Conservation (phyloP, 1,140 invertebrate species). For the Globodera ellingtonae region DNA sequence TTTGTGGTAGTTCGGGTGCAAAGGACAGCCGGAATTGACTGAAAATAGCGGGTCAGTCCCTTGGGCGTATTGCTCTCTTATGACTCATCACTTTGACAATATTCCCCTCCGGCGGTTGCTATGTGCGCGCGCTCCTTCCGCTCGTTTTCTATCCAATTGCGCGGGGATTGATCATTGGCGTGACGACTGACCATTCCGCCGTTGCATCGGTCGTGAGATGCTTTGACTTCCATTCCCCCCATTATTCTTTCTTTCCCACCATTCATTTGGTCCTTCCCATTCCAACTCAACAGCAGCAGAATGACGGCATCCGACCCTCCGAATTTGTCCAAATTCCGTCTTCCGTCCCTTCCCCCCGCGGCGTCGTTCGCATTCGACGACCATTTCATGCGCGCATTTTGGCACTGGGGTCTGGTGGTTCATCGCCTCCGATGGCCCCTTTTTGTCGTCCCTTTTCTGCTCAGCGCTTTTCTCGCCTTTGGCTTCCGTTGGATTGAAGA, state of each 20-base stretch:
- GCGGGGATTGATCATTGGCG: background rate
- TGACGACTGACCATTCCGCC: background rate
- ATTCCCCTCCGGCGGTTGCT: background rate
- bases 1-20: too few species aligned
- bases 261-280: background rate
- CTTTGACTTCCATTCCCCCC: background rate
- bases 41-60: too few species aligned
- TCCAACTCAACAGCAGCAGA: background rate
- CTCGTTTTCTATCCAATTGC: background rate
- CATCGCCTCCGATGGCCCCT: constrained; percentile 41
- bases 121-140: background rate
- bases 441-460: constrained; percentile 46
- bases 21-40: too few species aligned
- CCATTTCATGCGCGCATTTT: constrained; percentile 35
- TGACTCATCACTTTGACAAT: too few species aligned
- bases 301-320: background rate
- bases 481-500: constrained; percentile 61
- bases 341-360: background rate
- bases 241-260: background rate
- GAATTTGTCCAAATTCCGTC: constrained; percentile 1
- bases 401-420: constrained; percentile 54
- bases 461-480: constrained; percentile 51
- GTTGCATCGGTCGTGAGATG: background rate
- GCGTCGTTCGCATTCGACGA: constrained; percentile 27
- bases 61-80: too few species aligned